These are phyloP conservation scores for Orthonyx spaldingii DNA, from an alignment of 2,113 vertebrate genomes.

Conservation along the genomic window DNA sequence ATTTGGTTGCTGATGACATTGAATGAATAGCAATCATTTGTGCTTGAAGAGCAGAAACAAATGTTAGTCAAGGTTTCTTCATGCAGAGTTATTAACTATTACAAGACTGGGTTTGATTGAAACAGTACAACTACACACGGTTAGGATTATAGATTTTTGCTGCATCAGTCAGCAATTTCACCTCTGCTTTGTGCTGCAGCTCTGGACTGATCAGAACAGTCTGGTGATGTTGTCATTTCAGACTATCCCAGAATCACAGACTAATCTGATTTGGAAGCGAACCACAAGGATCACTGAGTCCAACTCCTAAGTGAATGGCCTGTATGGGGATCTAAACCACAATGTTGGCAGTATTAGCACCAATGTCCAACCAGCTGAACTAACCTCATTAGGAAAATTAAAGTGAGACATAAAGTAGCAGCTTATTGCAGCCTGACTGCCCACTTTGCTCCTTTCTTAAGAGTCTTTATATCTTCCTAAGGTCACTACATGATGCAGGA, in stretches of 20 bases:
- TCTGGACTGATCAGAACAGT: neutral
- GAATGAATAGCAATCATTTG: neutral
- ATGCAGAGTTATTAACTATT: neutral
- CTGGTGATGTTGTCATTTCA: neutral
- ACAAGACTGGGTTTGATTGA: neutral
- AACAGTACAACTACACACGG: neutral
- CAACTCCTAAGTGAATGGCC: neutral
- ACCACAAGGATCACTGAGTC: neutral
- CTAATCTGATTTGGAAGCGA: neutral
- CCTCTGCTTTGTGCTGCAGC: neutral
- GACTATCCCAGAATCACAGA: neutral
- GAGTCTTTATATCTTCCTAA: neutral
- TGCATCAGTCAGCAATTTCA: neutral
- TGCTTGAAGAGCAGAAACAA: neutral
- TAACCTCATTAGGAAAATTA: neutral
- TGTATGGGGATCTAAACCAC: neutral
- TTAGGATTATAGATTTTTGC: neutral
- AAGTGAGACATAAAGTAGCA: neutral
- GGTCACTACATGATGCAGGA: neutral
- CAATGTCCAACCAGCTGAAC: neutral
- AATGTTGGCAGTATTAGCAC: accelerated
- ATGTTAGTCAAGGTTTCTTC: neutral
- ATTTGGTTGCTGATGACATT: neutral
- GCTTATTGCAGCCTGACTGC: neutral
- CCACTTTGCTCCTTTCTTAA: neutral